These are phyloP conservation scores for Myotis brandtii DNA, from an alignment of 2,113 vertebrate genomes.

Conservation along the genomic window DNA sequence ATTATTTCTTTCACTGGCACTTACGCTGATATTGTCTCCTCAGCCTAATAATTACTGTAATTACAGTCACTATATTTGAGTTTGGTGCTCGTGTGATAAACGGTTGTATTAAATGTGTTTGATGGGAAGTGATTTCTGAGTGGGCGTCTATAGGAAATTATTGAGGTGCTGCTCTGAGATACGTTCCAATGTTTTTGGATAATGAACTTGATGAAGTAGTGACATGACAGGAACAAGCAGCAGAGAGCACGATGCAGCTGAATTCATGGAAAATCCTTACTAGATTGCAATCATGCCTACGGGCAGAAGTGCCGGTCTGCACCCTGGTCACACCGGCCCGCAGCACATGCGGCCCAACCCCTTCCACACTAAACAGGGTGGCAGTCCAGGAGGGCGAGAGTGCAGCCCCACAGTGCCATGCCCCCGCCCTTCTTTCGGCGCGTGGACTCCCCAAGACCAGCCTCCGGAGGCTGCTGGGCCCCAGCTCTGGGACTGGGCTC, in stretches of 20 bases:
- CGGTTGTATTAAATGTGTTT: conserved; percentile 70
- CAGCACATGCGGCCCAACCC: neutral
- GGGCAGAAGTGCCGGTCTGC: neutral
- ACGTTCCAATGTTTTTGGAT: conserved; percentile 52
- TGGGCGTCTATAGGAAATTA: conserved; percentile 68
- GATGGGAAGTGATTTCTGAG: conserved; percentile 75
- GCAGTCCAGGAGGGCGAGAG: neutral
- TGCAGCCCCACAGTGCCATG: accelerated
- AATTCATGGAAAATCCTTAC: neutral
- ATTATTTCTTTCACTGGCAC: conserved; percentile 80
- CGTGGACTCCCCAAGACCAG: neutral
- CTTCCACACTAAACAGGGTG: too few relatives aligned
- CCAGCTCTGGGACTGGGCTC: neutral
- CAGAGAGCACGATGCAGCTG: neutral
- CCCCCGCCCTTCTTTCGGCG: neutral
- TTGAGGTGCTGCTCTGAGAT: conserved; percentile 44
- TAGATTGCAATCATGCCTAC: accelerated
- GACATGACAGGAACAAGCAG: neutral
- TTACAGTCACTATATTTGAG: conserved; percentile 74
- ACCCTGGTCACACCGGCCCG: accelerated
- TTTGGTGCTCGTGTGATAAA: conserved; percentile 73
- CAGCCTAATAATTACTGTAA: conserved; percentile 77
- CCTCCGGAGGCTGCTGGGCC: neutral
- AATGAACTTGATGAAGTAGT: conserved; percentile 31
- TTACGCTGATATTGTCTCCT: conserved; percentile 75